These are phyloP conservation scores for Geococcyx californianus DNA, from an alignment of 2,113 vertebrate species.

Conservation along the genomic window DNA sequence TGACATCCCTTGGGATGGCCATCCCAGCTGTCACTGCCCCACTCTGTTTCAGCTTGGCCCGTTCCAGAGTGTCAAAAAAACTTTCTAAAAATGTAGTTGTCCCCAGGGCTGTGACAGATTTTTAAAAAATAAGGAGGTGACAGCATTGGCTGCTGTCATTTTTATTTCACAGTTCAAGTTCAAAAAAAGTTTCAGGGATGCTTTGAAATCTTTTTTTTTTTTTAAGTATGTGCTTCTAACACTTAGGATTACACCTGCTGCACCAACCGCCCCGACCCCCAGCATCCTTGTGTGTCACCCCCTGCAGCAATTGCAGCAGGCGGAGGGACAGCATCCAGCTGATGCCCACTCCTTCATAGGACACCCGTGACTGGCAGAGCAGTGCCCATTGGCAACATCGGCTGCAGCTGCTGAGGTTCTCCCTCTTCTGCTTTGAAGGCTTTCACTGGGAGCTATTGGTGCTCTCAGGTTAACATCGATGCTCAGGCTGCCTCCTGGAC, in stretches of 20 bases:
- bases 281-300: fast-evolving
- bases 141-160: background rate
- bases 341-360: fast-evolving
- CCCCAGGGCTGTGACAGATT: background rate
- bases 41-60: background rate
- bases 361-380: background rate
- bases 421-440: background rate
- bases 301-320: background rate
- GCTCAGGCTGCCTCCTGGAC: background rate
- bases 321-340: fast-evolving
- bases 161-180: background rate
- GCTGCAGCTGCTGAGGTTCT: background rate
- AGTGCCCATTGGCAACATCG: fast-evolving
- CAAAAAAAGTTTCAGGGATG: background rate
- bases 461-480: background rate
- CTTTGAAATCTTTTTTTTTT: background rate
- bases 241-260: background rate
- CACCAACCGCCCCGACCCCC: fast-evolving
- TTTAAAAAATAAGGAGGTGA: background rate
- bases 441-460: background rate
- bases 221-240: background rate
- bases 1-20: background rate
- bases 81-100: background rate
- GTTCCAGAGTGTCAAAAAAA: background rate
- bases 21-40: background rate